A percentile compares a stretch with the other conserved stretches of the same genome.
Conservation (phyloP, 1,140 invertebrate species). For the Calephelis virginiensis region DNA sequence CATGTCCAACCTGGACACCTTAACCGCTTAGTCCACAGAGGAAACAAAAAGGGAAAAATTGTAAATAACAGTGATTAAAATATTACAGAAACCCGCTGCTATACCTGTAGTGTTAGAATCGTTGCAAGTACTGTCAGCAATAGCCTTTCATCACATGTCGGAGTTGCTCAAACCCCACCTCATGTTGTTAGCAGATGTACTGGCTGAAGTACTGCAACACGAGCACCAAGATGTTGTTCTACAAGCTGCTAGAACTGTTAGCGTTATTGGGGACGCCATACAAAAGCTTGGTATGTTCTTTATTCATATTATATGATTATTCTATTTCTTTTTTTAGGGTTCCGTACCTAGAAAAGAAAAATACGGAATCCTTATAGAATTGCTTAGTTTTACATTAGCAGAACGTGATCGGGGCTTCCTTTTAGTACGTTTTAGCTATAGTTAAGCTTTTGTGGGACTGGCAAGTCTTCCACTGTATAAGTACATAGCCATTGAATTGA, state of each 20-base stretch:
- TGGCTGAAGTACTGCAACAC: constrained; percentile 78
- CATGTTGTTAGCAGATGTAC: constrained; percentile 78
- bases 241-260: constrained; percentile 82
- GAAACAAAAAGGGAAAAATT: no score
- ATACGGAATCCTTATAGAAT: no score
- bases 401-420: no score
- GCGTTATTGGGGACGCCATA: constrained; percentile 82
- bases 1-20: no score
- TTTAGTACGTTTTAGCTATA: no score
- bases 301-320: background rate
- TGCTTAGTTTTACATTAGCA: no score
- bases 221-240: constrained; percentile 80
- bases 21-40: no score
- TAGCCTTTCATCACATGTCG: constrained; percentile 83
- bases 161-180: constrained; percentile 79
- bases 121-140: constrained; percentile 85
- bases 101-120: constrained; percentile 87
- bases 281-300: constrained; percentile 60
- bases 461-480: no score
- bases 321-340: no score
- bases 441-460: no score
- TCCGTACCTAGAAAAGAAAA: no score
- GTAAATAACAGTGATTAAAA: background rate
- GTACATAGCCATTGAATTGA: no score
- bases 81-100: constrained; percentile 46